These are phyloP conservation scores for Phoebastria nigripes DNA, from an alignment of 2,797 vertebrate genomes.

Conservation along the genomic window DNA sequence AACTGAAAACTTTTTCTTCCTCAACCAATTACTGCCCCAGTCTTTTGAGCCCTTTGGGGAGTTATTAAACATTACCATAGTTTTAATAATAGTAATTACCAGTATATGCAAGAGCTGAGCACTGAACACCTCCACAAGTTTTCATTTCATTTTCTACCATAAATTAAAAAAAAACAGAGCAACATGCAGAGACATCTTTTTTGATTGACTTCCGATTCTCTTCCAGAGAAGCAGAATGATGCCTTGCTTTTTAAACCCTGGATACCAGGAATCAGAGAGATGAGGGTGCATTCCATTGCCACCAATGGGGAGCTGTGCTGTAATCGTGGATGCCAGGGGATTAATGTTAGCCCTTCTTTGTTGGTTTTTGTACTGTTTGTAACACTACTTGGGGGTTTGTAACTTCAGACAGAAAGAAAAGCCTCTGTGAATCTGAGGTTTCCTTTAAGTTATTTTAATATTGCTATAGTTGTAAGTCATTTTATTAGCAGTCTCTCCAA, in stretches of 20 bases:
- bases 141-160: slow-evolving; percentile 69
- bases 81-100: slow-evolving; percentile 74
- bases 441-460: slow-evolving; percentile 73
- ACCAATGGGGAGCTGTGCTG: slow-evolving; percentile 39
- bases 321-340: slow-evolving; percentile 50
- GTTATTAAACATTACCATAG: slow-evolving; percentile 56
- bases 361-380: slow-evolving; percentile 70
- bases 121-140: slow-evolving; percentile 74
- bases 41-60: slow-evolving; percentile 47
- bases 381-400: slow-evolving; percentile 79
- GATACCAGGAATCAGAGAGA: slow-evolving; percentile 55
- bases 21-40: slow-evolving; percentile 51
- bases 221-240: slow-evolving; percentile 64
- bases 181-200: slow-evolving; percentile 47
- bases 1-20: slow-evolving; percentile 60
- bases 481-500: slow-evolving; percentile 61
- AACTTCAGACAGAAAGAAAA: slow-evolving; percentile 63
- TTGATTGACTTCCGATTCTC: slow-evolving; percentile 47
- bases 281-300: slow-evolving; percentile 56
- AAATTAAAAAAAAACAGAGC: slow-evolving; percentile 39
- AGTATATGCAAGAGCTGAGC: slow-evolving; percentile 77
- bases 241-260: slow-evolving; percentile 70
- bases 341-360: slow-evolving; percentile 53
- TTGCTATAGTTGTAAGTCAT: slow-evolving; percentile 55
- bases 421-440: slow-evolving; percentile 58